Conservation (phyloP, 2,888 invertebrate species). For the Adelphocoris suturalis region DNA sequence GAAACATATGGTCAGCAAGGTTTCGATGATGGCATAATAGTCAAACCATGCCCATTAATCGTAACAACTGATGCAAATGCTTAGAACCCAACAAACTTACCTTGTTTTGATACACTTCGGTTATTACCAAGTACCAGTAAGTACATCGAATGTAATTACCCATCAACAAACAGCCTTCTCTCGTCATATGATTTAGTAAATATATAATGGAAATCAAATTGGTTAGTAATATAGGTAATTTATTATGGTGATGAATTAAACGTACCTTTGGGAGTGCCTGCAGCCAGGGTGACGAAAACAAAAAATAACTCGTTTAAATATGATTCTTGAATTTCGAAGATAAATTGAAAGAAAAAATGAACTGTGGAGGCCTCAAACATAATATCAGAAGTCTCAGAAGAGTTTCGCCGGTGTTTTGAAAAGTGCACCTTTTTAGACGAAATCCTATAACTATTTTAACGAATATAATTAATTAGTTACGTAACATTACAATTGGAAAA, state of each 20-base stretch:
- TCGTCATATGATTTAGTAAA: neutral
- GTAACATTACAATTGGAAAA: neutral
- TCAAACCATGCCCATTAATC: constrained; percentile 55
- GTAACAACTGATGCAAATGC: constrained; percentile 52
- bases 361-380: neutral
- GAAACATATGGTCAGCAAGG: neutral
- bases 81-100: constrained; percentile 50
- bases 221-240: neutral
- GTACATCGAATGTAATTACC: neutral
- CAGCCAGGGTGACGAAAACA: constrained; percentile 73
- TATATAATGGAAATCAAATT: neutral
- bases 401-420: neutral
- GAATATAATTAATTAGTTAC: neutral
- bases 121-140: neutral
- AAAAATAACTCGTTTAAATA: constrained; percentile 61
- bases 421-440: neutral
- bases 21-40: neutral
- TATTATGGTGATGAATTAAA: constrained; percentile 37
- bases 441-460: neutral
- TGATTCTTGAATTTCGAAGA: neutral
- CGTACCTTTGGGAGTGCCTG: constrained; percentile 76
- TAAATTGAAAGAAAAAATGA: constrained; percentile 3
- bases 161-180: neutral
- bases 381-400: neutral
- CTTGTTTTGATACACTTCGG: constrained; percentile 41